Evolutionary conservation across 2,888 invertebrate species (phyloP).

Genomic region (Chaitophorus viminalis): DNA sequence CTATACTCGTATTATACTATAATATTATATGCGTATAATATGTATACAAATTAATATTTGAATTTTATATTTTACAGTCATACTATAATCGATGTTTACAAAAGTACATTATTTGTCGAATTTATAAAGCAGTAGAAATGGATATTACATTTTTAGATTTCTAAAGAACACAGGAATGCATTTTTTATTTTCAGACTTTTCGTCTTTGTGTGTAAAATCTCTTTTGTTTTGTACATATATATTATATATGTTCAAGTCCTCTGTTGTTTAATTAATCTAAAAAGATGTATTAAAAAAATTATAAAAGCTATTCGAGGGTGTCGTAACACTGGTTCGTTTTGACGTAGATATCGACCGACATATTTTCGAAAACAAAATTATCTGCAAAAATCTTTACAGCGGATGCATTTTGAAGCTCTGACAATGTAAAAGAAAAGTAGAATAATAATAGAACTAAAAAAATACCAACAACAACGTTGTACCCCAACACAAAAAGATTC

Average conservation of each 20-base stretch:
- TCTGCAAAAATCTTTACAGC: conserved; percentile 60
- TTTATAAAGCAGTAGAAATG: not conserved
- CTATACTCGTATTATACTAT: too few relatives aligned
- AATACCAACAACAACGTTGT: conserved; percentile 16
- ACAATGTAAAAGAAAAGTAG: conserved; percentile 30
- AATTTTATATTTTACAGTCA: too few relatives aligned
- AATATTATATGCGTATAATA: too few relatives aligned
- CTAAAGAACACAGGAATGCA: not conserved
- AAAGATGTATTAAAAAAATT: conserved; percentile 9
- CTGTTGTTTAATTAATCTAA: conserved; percentile 48
- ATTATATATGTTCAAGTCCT: not conserved
- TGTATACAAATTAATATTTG: too few relatives aligned
- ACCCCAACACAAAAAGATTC: conserved; percentile 43
- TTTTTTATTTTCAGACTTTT: not conserved
- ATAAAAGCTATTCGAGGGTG: conserved; percentile 20
- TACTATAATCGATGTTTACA: not conserved
- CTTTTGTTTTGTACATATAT: not conserved
- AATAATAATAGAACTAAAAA: conserved; percentile 39
- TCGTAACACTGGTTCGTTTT: conserved; percentile 42
- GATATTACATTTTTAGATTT: not conserved
- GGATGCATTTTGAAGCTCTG: conserved; percentile 58
- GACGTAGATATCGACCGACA: conserved; percentile 54
- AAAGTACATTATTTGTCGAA: not conserved
- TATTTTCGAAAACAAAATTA: conserved; percentile 60
- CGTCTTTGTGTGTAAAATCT: not conserved